Percentiles rank a stretch among this genome's conserved stretches.
These are phyloP conservation scores for Beaufortia kweichowensis DNA, from an alignment of 2,113 vertebrate genomes.

Conservation along the genomic window DNA sequence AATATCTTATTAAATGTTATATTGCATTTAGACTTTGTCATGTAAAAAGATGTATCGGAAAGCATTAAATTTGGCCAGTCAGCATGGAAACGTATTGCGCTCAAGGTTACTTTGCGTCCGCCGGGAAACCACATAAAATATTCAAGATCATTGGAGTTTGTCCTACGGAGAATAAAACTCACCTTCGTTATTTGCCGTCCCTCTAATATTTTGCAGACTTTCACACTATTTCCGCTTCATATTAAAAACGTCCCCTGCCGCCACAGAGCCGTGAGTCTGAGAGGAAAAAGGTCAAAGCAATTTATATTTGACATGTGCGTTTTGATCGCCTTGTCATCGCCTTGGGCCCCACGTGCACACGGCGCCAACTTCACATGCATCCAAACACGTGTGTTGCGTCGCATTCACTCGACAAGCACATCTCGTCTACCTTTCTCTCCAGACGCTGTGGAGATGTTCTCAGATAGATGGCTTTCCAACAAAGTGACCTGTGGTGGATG, in stretches of 20 bases:
- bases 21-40: constrained; percentile 24
- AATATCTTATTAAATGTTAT: constrained; percentile 24
- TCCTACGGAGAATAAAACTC: constrained; percentile 67
- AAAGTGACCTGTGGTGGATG: constrained; percentile 30
- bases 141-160: constrained; percentile 59
- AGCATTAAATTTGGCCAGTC: constrained; percentile 21
- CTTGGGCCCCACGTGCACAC: constrained; percentile 60
- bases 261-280: constrained; percentile 70
- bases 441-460: constrained; percentile 19
- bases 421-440: neutral
- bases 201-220: constrained; percentile 68
- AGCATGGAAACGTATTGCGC: constrained; percentile 9
- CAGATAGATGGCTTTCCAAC: constrained; percentile 26
- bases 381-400: constrained; percentile 27
- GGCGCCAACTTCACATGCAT: constrained; percentile 6
- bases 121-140: constrained; percentile 54
- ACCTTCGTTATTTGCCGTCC: constrained; percentile 66
- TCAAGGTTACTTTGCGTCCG: constrained; percentile 52
- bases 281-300: constrained; percentile 80
- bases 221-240: constrained; percentile 75
- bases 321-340: constrained; percentile 81
- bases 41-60: constrained; percentile 34
- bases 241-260: constrained; percentile 73
- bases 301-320: constrained; percentile 80
- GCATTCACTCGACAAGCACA: neutral